Conservation (phyloP, 2,888 invertebrate species). For the Harpalus rubripes region DNA sequence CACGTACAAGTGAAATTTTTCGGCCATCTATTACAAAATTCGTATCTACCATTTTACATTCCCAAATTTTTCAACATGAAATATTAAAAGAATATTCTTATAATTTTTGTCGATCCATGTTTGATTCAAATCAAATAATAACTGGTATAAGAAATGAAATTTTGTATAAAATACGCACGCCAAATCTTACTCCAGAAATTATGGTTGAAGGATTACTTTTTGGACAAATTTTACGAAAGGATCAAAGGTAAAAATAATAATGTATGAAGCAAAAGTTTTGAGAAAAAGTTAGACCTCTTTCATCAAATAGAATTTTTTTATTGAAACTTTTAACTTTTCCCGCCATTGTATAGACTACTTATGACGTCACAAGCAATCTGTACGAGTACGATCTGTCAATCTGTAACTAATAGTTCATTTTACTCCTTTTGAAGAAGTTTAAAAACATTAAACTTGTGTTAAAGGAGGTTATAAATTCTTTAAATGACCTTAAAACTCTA, state of each 20-base stretch:
- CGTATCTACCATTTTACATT: slow-evolving; percentile 50
- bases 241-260: slow-evolving; percentile 77
- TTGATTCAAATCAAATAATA: slow-evolving; percentile 55
- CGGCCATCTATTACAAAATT: slow-evolving; percentile 34
- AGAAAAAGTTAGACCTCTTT: no score
- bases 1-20: slow-evolving; percentile 57
- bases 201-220: slow-evolving; percentile 74
- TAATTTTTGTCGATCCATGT: slow-evolving; percentile 50
- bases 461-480: no score
- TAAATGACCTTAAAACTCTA: no score
- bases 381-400: no score
- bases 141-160: slow-evolving; percentile 57
- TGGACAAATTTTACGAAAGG: slow-evolving; percentile 79
- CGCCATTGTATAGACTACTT: no score
- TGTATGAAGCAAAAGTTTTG: no score
- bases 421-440: no score
- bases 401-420: no score
- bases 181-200: background rate
- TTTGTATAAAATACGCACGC: slow-evolving; percentile 1
- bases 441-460: no score
- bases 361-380: no score
- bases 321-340: no score
- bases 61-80: slow-evolving; percentile 40
- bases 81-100: slow-evolving; percentile 53
- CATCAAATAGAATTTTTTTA: no score